These are phyloP conservation scores for Zygaena filipendulae DNA, from an alignment of 2,888 invertebrate genomes.

Conservation along the genomic window DNA sequence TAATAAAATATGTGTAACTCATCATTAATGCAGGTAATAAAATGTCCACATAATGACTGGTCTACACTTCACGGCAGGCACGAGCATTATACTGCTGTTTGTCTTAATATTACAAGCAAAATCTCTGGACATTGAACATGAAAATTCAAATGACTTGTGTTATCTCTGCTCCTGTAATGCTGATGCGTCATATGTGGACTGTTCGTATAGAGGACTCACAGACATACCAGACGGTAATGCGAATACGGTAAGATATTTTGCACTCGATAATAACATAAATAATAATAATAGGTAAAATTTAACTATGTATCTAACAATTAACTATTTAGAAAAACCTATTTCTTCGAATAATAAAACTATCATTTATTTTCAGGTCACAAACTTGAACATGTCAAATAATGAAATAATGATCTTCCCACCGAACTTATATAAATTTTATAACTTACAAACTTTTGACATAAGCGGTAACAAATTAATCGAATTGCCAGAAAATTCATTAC, in stretches of 20 bases:
- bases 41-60: constrained; percentile 41
- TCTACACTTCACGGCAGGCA: constrained; percentile 23
- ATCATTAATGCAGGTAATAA: constrained; percentile 51
- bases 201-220: constrained; percentile 50
- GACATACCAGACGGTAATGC: constrained; percentile 45
- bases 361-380: constrained; percentile 64
- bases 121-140: constrained; percentile 34
- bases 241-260: constrained; percentile 44
- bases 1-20: too few species aligned
- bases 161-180: constrained; percentile 39
- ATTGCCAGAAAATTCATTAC: constrained; percentile 53
- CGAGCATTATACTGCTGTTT: constrained; percentile 31
- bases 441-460: constrained; percentile 37
- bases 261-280: too few species aligned
- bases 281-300: too few species aligned
- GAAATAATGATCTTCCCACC: constrained; percentile 66
- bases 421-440: constrained; percentile 31
- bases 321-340: too few species aligned
- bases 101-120: constrained; percentile 26
- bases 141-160: constrained; percentile 33
- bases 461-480: constrained; percentile 62
- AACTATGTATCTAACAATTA: too few species aligned
- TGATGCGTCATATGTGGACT: constrained; percentile 39
- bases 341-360: too few species aligned
- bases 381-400: constrained; percentile 75